These are phyloP conservation scores for Dendroctonus valens DNA, from an alignment of 1,140 invertebrate species.

Conservation along the genomic window DNA sequence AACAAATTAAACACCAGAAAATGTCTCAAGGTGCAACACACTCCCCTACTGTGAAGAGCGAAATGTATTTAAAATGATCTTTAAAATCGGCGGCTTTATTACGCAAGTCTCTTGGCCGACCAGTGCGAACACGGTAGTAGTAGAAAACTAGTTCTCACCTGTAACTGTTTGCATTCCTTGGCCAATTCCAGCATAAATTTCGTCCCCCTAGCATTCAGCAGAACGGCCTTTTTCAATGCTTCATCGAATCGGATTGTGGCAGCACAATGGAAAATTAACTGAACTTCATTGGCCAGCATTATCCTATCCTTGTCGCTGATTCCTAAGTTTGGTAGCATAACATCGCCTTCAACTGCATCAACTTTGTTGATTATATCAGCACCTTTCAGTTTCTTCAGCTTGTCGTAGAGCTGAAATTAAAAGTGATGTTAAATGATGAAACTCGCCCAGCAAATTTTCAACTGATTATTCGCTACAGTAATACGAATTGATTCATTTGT, in stretches of 20 bases:
- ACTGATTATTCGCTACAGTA: too few relatives aligned
- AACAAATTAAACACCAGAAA: not conserved
- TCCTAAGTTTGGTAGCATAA: constrained; percentile 59
- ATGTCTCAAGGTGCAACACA: not conserved
- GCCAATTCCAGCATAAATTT: constrained; percentile 63
- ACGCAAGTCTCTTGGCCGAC: not conserved
- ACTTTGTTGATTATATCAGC: constrained; percentile 59
- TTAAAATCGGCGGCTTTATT: not conserved
- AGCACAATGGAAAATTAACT: constrained; percentile 66
- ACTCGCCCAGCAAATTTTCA: too few relatives aligned
- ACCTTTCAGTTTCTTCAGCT: constrained; percentile 36
- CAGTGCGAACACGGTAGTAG: not conserved
- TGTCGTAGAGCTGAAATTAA: constrained; percentile 38
- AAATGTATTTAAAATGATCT: not conserved
- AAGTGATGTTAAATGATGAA: not conserved
- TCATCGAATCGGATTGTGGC: constrained; percentile 71
- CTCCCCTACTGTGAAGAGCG: not conserved
- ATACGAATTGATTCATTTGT: too few relatives aligned
- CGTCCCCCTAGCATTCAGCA: constrained; percentile 58
- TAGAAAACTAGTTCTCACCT: constrained; percentile 28
- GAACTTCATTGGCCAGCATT: constrained; percentile 55
- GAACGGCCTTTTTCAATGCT: constrained; percentile 60
- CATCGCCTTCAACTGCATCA: constrained; percentile 76
- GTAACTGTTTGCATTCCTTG: constrained; percentile 56
- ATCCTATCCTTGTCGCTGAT: constrained; percentile 51